Evolutionary conservation across 1,140 invertebrate species (phyloP), one percentile per base, ranked within the genome.

Genomic region (Drosophila truncata): DNA sequence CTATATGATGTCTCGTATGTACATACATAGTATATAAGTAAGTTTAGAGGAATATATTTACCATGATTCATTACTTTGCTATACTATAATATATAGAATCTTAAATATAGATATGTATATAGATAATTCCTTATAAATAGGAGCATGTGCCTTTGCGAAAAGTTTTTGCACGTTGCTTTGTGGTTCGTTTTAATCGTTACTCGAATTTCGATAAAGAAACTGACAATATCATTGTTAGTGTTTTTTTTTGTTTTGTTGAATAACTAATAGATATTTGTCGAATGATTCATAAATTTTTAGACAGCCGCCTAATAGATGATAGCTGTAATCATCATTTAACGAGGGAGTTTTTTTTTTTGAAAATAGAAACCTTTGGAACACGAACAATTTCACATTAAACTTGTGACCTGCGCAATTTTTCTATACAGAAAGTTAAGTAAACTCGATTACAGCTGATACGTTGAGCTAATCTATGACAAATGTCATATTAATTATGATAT

Each of bases 241-340:
- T 3, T 35, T 16, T 27, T 35, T 35, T 54, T 52, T 20, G 10
- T 18, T 7, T 31, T 20, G 27, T 35, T 27, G 64, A 41, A 71
- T 59, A 59, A 46, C 64, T 59, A 71, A 41, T 37, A 41, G 20
- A 71, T 59, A 29, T 35, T 35, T 78, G 50, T 46, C 13, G 13
- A 10, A 63, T 83, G 81, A 83, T 66, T 83, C 81, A 83, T 49
- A 50, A 0, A 31, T 3, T 20, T 41, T 59, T 66, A 9, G 57
- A 77, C 79, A 62, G 79, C 10, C 20, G 50, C 25, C 37, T 60
- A 63, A 67, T 60, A 63, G 52, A 78, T 66, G 37, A 50, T 37
- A 47, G n/a, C 14, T 37, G 25, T 20, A 33, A 25, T 61, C 37
- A 31, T 64, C 0, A 20, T 42, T 13, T 8, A 9, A 42, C 13